Evolutionary conservation across 2,888 invertebrate genomes (phyloP).

Genomic region (Drosophila dives): DNA sequence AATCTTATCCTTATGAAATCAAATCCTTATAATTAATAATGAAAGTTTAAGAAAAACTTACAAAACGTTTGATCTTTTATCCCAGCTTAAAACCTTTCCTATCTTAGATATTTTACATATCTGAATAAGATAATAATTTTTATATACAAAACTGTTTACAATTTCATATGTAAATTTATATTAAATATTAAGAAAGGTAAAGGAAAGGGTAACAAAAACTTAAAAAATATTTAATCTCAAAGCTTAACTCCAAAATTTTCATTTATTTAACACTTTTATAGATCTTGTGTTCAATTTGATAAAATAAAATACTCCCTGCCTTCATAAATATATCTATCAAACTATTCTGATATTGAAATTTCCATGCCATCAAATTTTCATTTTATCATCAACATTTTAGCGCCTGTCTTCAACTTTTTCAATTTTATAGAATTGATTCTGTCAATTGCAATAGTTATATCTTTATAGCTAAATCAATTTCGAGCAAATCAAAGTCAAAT

Average conservation of each 20-base stretch:
- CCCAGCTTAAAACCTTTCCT: neutral
- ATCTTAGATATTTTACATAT: neutral
- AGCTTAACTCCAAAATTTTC: neutral
- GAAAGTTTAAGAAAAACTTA: fast-evolving
- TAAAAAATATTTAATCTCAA: neutral
- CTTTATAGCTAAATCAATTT: constrained; percentile 36
- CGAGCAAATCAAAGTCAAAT: constrained; percentile 18
- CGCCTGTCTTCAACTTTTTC: neutral
- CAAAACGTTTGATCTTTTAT: neutral
- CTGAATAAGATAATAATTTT: too few species aligned
- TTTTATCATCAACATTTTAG: neutral
- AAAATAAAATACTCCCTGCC: neutral
- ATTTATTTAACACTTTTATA: neutral
- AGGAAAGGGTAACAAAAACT: neutral
- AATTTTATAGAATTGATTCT: neutral
- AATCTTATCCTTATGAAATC: too few species aligned
- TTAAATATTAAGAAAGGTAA: neutral
- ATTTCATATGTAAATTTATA: neutral
- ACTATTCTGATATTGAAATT: neutral
- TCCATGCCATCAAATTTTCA: neutral
- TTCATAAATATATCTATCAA: neutral
- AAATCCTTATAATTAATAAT: neutral
- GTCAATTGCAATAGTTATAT: neutral
- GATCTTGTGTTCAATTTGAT: neutral
- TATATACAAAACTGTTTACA: neutral